Evolutionary conservation across 2,113 vertebrate species (phyloP), one percentile per base, ranked within the genome.

Genomic region (Cettia cetti): DNA sequence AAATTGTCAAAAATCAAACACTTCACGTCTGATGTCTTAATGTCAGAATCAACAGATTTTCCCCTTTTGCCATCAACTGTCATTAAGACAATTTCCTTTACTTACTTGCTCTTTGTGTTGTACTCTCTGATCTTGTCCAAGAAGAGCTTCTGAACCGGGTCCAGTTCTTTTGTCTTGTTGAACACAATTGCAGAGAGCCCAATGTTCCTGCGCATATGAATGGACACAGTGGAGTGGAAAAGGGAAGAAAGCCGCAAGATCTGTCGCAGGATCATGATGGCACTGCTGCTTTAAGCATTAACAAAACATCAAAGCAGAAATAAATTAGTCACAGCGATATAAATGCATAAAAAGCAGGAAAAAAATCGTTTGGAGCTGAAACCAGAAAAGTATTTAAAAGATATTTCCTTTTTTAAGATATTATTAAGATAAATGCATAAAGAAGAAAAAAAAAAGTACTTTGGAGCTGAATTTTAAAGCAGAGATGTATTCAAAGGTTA

Each of bases 111-210:
- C 97, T 99, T 99, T 30, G 89, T 91, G 86, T 84, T 98, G 96
- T 99, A 99, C 82, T 99, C 99, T 27, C 98, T 98, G 94, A 99
- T 99, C 97, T 99, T 99, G 96, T 99, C 99, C 95, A 99, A 53
- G 70, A 99, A 99, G 39, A 99, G 98, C 71, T 99, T 99, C 98
- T 99, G 99, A 64, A 99, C 82, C 0, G 99, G 99, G 95, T 99
- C 99, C 7, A 99, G 97, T 17, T 99, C 98, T 76, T 98, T 98
- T 5, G 98, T 31, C 95, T 97, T 98, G 93, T 98, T 99, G 89
- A 99, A 98, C 20, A 97, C 87, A 14, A 99, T 65, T 0, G 99
- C 99, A 3, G 99, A 99, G 30, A 99, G 72, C n/a, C 99, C 99
- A 10, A 99, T 94, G 96, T 99, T 99, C 93, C 99, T 98, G 84